A percentile compares a stretch with the other conserved stretches of the same genome.
Conservation (phyloP, 2,888 invertebrate species). For the Agriotes lineatus region DNA sequence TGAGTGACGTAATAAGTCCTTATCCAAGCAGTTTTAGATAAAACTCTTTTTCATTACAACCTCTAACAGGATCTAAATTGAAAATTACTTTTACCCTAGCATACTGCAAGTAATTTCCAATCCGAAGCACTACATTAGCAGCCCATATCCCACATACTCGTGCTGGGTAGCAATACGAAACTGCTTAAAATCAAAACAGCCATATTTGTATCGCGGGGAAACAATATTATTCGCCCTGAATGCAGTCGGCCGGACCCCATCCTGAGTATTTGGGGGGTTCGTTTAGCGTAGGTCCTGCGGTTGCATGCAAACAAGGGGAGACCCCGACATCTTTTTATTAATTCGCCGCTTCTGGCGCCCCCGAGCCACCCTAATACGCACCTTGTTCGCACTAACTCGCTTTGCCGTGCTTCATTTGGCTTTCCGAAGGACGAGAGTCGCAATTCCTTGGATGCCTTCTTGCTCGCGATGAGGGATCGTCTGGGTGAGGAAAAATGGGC, state of each 20-base stretch:
- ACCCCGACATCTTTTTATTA: constrained; percentile 54
- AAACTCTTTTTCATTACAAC: no score
- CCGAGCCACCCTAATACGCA: constrained; percentile 44
- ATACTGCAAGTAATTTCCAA: no score
- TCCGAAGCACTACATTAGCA: background rate
- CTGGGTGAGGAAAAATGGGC: constrained; percentile 20
- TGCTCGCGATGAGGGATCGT: constrained; percentile 36
- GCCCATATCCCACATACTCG: background rate
- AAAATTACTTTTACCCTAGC: no score
- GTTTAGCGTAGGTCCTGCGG: constrained; percentile 45
- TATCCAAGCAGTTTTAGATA: no score
- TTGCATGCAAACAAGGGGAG: constrained; percentile 54
- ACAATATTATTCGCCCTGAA: constrained; percentile 32
- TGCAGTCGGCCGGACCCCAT: constrained; percentile 38
- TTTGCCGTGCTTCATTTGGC: constrained; percentile 49
- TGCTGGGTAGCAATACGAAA: background rate
- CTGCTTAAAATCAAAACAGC: constrained; percentile 1
- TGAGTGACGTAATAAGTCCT: no score
- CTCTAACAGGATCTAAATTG: no score
- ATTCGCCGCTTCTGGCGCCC: constrained; percentile 48
- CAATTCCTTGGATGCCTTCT: constrained; percentile 3
- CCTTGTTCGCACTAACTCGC: constrained; percentile 52
- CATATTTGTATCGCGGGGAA: constrained; percentile 9
- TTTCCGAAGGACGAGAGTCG: constrained; percentile 30
- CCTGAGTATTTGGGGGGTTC: constrained; percentile 29